Base-by-base conservation (phyloP, 2,888 invertebrate genomes). In the Lasiommata megera region DNA sequence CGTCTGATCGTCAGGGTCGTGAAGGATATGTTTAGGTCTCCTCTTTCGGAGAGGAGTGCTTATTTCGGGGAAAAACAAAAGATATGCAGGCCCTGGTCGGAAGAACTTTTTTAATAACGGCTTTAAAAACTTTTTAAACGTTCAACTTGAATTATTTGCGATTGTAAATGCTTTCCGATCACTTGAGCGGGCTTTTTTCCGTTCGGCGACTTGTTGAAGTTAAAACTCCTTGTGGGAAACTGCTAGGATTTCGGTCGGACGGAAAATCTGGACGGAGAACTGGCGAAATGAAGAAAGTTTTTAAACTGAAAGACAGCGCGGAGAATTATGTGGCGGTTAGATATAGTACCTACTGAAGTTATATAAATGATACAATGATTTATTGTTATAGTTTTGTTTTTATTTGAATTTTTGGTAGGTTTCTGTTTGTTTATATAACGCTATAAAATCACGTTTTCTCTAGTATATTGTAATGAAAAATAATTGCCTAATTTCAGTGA, bases 131-230 rank as follows among this genome's bases (percentile, higher is more conserved):
- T 47, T 56, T 54, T 41, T 37, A 40, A 51, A 54, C 57, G 50
- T 51, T 51, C 51, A 61, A 58, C 56, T 60, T 54, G 62, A 57
- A 54, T 62, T 52, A 56, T 54, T 57, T 60, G 54, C 62, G 52
- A 62, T 61, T 59, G 61, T 59, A 61, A 62, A 62, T 62, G 60
- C 37, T 51, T 54, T 56, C 52, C 56, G 60, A 62, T 62, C 62
- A 59, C 56, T 61, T 50, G 56, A 48, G 31, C 28, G 47, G 18
- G 46, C 40, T 54, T 60, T 60, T 56, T 54, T 56, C 12, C 51
- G 38, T 28, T 44, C 5, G 28, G 51, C 40, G 43, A 56, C 56
- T 56, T 51, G 57, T 60, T 60, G 57, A 50, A 56, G 48, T 48
- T n/a, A 50, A 48, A 58, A 54, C 54, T 58, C 58, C 54, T 58